Conservation (phyloP, 2,797 vertebrate genomes). For the Morelia viridis region DNA sequence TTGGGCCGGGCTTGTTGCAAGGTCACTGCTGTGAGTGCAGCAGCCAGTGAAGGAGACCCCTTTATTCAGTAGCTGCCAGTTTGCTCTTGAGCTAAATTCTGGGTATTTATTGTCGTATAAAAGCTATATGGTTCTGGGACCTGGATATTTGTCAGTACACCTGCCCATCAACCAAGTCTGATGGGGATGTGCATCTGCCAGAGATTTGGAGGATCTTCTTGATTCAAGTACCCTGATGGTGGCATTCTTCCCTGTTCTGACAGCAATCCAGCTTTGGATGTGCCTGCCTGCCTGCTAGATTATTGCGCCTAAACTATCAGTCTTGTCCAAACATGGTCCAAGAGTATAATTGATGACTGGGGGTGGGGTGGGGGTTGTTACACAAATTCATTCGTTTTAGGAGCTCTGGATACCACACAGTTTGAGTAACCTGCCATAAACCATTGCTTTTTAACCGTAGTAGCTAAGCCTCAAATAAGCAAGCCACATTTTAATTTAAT, state of each 20-base stretch:
- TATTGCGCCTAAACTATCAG: not conserved
- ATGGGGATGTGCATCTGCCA: not conserved
- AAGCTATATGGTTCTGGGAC: not conserved
- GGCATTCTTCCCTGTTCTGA: not conserved
- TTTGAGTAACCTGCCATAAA: not conserved
- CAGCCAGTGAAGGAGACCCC: not conserved
- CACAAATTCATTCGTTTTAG: not conserved
- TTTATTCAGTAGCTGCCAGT: not conserved
- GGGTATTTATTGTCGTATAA: not conserved
- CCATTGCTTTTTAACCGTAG: not conserved
- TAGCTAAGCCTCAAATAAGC: not conserved
- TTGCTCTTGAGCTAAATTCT: not conserved
- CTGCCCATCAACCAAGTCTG: not conserved
- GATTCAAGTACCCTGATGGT: not conserved
- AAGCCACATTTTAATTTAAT: not conserved
- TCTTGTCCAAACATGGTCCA: not conserved
- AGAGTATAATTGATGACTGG: not conserved
- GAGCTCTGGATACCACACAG: not conserved
- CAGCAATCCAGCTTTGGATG: not conserved
- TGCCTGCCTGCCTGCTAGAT: not conserved
- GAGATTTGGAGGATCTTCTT: not conserved
- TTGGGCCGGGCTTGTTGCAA: not conserved
- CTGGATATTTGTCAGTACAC: not conserved
- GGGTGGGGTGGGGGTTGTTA: not conserved
- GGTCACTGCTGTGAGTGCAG: not conserved